A percentile compares a stretch with the other conserved stretches of the same genome.
Evolutionary conservation across 2,113 vertebrate species (phyloP).

Genomic region (Tonatia bakeri): DNA sequence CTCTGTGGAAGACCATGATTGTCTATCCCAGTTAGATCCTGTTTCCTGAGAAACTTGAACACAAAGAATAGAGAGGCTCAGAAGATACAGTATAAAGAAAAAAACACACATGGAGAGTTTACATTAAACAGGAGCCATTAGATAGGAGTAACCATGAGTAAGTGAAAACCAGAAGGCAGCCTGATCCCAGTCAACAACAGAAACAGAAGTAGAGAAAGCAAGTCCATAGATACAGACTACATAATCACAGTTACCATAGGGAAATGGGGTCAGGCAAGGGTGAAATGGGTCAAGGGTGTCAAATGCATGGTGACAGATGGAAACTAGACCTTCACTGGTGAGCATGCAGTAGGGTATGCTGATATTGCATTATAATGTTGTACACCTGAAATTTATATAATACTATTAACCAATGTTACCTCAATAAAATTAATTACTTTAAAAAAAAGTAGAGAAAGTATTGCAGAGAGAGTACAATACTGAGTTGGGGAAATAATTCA

Average conservation of each 20-base stretch:
- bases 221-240: not conserved
- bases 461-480: not conserved
- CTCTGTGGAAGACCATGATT: not conserved
- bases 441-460: not conserved
- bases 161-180: not conserved
- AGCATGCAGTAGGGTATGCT: not conserved
- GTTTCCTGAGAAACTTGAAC: not conserved
- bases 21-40: not conserved
- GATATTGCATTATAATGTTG: not conserved
- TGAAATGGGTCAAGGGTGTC: not conserved
- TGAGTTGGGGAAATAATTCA: not conserved
- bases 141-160: not conserved
- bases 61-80: not conserved
- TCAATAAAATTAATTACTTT: not conserved
- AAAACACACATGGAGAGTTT: not conserved
- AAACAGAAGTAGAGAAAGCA: conserved; percentile 10
- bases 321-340: not conserved
- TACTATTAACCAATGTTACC: not conserved
- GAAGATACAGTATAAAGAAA: not conserved
- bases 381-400: not conserved
- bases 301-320: not conserved
- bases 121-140: not conserved
- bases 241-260: no score
- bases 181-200: not conserved
- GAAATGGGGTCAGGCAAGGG: not conserved